Evolutionary conservation across 2,888 invertebrate genomes (phyloP), one percentile per base, ranked within the genome.

Genomic region (Crepidodera aurea): DNA sequence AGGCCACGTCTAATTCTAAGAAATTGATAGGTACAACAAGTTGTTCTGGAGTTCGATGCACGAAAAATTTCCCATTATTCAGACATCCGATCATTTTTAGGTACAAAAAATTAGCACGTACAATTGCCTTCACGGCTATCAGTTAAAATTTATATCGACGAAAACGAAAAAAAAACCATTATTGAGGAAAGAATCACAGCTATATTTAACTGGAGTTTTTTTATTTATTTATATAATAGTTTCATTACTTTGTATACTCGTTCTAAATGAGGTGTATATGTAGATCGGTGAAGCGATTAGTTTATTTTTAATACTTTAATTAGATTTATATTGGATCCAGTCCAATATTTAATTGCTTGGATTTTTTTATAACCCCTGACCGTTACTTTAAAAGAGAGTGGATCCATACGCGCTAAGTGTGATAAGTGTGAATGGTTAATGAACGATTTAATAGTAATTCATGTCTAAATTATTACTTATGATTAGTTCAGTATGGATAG

Each of bases 31-130:
- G 19, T 37, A 18, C 32, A 50, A 50, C n/a, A 25, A 8, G 37
- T 22, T 22, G 22, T 22, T 51, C 12, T 22, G 13, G 37, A 51
- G 51, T 51, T 51, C 39, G 22, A 22, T 22, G 51, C 18, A 13
- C 51, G 18, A 37, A 51, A 51, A 51, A 13, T 29, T 22, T 15
- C 51, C 51, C 51, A 51, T 51, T 51, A 51, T 51, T 37, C 51
- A 51, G 51, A 34, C 51, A 51, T 51, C 51, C 13, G 15, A 51
- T 8, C 37, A 39, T 37, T 37, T 37, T 19, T 37, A 37, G 19
- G 12, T 16, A 51, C 34, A 37, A 51, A 22, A 34, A 37, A 22
- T 37, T 37, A 19, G 37, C 51, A 51, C 51, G 16, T 50, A 50
- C 12, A 34, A 34, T 34, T 34, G 10, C 34, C 18, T 18, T 10